These are phyloP conservation scores for Sinella curviseta DNA, from an alignment of 1,140 invertebrate species.

Conservation along the genomic window DNA sequence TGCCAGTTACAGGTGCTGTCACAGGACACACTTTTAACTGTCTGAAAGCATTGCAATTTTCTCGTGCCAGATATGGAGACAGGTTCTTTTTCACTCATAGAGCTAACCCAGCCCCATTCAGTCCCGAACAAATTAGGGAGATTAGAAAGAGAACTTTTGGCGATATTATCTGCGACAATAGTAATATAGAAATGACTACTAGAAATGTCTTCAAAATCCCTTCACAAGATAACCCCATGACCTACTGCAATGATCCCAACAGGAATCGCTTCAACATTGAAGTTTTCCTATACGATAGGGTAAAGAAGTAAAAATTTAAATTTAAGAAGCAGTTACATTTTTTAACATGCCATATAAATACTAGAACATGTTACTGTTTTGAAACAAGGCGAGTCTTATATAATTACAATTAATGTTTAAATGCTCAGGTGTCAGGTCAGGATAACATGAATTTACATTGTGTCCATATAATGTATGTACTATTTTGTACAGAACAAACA, in stretches of 20 bases:
- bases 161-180: slow-evolving; percentile 64
- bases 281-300: slow-evolving; percentile 37
- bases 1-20: slow-evolving; percentile 56
- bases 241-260: slow-evolving; percentile 40
- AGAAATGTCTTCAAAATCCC: slow-evolving; percentile 57
- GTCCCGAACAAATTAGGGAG: slow-evolving; percentile 61
- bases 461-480: neutral
- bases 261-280: slow-evolving; percentile 41
- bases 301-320: slow-evolving; percentile 10
- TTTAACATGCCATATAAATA: neutral
- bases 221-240: slow-evolving; percentile 26
- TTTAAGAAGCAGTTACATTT: neutral
- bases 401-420: neutral
- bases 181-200: slow-evolving; percentile 53
- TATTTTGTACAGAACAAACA: slow-evolving; percentile 5
- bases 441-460: neutral
- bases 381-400: slow-evolving; percentile 4
- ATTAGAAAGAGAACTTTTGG: slow-evolving; percentile 62
- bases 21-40: slow-evolving; percentile 61
- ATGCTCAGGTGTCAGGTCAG: slow-evolving; percentile 12
- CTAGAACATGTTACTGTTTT: neutral
- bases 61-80: slow-evolving; percentile 55
- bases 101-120: slow-evolving; percentile 58
- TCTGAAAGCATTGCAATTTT: slow-evolving; percentile 57
- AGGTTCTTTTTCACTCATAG: slow-evolving; percentile 63